These are phyloP conservation scores for Aproaerema taeniolella DNA, from an alignment of 2,888 invertebrate genomes.

Conservation along the genomic window DNA sequence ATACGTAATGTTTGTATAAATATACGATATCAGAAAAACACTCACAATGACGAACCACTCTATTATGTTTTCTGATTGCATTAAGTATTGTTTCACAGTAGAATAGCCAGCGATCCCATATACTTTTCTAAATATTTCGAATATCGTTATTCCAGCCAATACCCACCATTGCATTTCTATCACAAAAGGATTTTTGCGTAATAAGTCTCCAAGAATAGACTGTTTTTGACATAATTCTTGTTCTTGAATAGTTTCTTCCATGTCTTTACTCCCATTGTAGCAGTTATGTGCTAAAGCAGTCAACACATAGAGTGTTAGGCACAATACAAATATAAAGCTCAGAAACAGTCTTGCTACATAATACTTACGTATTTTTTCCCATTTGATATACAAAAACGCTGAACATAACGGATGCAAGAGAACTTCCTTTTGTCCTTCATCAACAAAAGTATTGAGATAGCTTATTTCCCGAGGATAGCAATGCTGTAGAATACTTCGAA, in stretches of 20 bases:
- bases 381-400: slow-evolving; percentile 91
- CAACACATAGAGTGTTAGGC: slow-evolving; percentile 88
- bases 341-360: slow-evolving; percentile 88
- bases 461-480: slow-evolving; percentile 91
- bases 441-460: slow-evolving; percentile 90
- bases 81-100: slow-evolving; percentile 88
- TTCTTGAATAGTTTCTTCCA: slow-evolving; percentile 83
- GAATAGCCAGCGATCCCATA: slow-evolving; percentile 90
- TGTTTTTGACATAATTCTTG: slow-evolving; percentile 87
- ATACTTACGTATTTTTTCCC: slow-evolving; percentile 93
- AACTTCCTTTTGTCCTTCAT: slow-evolving; percentile 92
- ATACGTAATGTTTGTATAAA: slow-evolving; percentile 84
- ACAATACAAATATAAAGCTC: slow-evolving; percentile 87
- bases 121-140: slow-evolving; percentile 88
- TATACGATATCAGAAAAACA: slow-evolving; percentile 89
- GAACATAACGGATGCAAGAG: slow-evolving; percentile 91
- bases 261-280: slow-evolving; percentile 88
- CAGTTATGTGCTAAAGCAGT: slow-evolving; percentile 91
- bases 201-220: slow-evolving; percentile 85
- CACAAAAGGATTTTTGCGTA: slow-evolving; percentile 84
- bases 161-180: slow-evolving; percentile 92
- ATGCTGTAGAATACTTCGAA: slow-evolving; percentile 88
- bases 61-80: slow-evolving; percentile 90
- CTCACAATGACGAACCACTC: slow-evolving; percentile 92
- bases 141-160: slow-evolving; percentile 85